Evolutionary conservation across 2,888 invertebrate genomes (phyloP).

Genomic region (Chrysotoxum bicinctum): DNA sequence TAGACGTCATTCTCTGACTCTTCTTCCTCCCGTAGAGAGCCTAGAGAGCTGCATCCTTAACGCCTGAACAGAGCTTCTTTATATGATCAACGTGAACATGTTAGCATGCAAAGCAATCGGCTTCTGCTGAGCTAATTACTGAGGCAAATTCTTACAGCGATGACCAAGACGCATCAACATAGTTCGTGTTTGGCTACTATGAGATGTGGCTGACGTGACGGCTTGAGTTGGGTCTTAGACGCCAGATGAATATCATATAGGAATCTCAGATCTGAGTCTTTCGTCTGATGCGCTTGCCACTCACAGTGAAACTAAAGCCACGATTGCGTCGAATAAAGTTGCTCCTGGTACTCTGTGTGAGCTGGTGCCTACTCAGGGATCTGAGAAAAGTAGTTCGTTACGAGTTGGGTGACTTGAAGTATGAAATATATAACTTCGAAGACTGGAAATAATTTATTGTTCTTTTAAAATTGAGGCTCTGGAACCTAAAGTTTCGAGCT

Average conservation of each 20-base stretch:
- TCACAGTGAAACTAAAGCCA: background rate
- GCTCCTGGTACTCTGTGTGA: too few relatives aligned
- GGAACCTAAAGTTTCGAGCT: too few relatives aligned
- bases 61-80: background rate
- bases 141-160: constrained; percentile 53
- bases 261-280: constrained; percentile 41
- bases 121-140: constrained; percentile 59
- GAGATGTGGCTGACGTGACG: constrained; percentile 55
- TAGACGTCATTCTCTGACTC: background rate
- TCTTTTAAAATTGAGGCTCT: too few relatives aligned
- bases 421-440: too few relatives aligned
- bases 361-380: too few relatives aligned
- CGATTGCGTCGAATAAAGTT: background rate
- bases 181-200: constrained; percentile 39
- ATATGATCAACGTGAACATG: background rate
- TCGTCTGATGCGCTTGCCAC: constrained; percentile 19
- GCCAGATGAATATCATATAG: constrained; percentile 29
- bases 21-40: too few relatives aligned
- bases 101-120: constrained; percentile 52
- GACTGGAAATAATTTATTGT: too few relatives aligned
- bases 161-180: constrained; percentile 26
- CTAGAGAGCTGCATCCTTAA: background rate
- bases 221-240: constrained; percentile 32
- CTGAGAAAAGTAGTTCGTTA: too few relatives aligned
- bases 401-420: too few relatives aligned